Percentiles rank a stretch among this genome's conserved stretches.
Evolutionary conservation across 2,888 invertebrate species (phyloP).

Genomic region (Hyposoter dolosus): DNA sequence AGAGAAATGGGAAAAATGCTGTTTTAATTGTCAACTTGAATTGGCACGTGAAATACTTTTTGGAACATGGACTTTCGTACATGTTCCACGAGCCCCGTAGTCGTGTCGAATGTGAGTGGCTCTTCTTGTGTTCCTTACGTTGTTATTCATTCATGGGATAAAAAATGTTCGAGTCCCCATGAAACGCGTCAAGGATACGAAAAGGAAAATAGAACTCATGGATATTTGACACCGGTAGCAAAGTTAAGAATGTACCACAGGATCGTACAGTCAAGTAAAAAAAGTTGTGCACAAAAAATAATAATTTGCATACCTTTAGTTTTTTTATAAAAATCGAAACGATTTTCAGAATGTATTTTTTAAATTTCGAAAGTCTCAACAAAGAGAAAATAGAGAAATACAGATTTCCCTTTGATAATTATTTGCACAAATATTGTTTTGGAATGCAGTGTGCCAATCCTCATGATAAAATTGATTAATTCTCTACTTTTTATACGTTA

Average conservation of each 20-base stretch:
- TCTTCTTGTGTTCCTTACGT: constrained; percentile 6
- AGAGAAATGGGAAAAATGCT: background rate
- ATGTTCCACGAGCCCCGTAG: constrained; percentile 6
- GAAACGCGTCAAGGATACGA: constrained; percentile 18
- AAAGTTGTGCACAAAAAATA: background rate
- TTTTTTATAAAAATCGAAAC: background rate
- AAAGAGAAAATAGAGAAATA: too few relatives aligned
- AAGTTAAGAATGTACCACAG: constrained; percentile 35
- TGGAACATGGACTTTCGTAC: constrained; percentile 16
- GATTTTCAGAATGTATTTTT: background rate
- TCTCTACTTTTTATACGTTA: too few relatives aligned
- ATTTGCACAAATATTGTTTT: background rate
- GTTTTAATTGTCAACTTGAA: constrained; percentile 29
- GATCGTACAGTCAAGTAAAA: constrained; percentile 13
- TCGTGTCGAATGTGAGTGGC: constrained; percentile 11
- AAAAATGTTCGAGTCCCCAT: constrained; percentile 57
- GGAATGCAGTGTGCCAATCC: background rate
- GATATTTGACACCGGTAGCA: constrained; percentile 64
- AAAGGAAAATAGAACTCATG: constrained; percentile 39
- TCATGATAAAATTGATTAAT: too few relatives aligned
- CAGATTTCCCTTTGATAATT: background rate
- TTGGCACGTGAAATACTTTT: constrained; percentile 49
- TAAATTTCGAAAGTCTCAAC: background rate
- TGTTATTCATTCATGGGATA: constrained; percentile 62
- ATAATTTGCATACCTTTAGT: background rate